Evolutionary conservation across 1,140 invertebrate species (phyloP), one percentile per base, ranked within the genome.

Genomic region (Cheumatopsyche charites): DNA sequence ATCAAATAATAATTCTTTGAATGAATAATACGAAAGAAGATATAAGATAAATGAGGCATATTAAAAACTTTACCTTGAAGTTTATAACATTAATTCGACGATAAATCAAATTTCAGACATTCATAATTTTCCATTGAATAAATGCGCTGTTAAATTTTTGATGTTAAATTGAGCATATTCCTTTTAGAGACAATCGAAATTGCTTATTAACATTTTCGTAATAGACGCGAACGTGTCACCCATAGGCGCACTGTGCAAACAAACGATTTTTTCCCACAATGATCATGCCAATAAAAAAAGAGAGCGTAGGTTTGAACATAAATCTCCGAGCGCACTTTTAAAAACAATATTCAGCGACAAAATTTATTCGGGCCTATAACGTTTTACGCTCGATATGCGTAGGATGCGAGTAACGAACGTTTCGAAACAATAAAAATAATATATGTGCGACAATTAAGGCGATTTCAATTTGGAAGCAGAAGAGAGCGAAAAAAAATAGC

Each of bases 391-490:
- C 45, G 15, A n/a, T 47, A 13, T 47, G 45, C 12, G 29, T 36
- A 13, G 45, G 12, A 47, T 13, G 12, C 45, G 13, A 47, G 19
- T 15, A 17, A 19, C 19, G 47, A 19, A 7, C 19, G 47, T 52
- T 52, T 52, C 47, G 47, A 52, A 52, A 52, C 47, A 52, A 52
- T 52, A 17, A 52, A 17, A 52, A 52, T 52, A 52, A 52, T 52
- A 52, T 52, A 52, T 17, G 47, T 17, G 19, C 47, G 47, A 52
- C 47, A 52, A 52, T 52, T 52, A 52, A 52, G 19, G 19, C 15
- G n/a, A 9, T 0, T 52, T 15, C 47, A 52, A 52, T 52, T 52
- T 52, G 47, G 47, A 52, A 52, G 47, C 19, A 52, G 4, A 52
- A 17, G 19, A 5, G 41, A 5, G 41, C 41, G 13, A 4, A 52